Evolutionary conservation across 1,140 invertebrate genomes (phyloP).

Genomic region (Berghia stephanieae): DNA sequence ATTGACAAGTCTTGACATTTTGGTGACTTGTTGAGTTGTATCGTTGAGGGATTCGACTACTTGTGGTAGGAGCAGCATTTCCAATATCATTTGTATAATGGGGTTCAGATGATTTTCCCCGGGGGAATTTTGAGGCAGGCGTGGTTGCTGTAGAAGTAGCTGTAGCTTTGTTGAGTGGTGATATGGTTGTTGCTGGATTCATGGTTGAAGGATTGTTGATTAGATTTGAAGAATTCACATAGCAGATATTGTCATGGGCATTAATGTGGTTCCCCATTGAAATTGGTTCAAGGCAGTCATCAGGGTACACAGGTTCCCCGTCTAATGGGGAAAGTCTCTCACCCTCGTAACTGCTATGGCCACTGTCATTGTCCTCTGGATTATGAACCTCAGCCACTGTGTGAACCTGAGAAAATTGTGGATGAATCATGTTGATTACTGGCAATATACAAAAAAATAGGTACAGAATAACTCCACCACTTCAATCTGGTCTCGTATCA

Average conservation of each 20-base stretch:
- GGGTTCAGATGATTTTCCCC: neutral
- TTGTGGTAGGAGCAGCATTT: no score
- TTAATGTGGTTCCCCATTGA: constrained; percentile 28
- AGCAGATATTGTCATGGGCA: no score
- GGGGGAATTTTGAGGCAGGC: neutral
- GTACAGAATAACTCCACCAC: no score
- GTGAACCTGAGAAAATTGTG: constrained; percentile 35
- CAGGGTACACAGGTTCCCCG: constrained; percentile 49
- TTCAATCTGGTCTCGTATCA: no score
- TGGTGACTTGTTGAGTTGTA: no score
- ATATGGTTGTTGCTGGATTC: neutral
- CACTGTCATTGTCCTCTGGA: constrained; percentile 58
- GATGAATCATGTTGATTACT: no score
- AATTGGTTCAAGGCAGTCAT: constrained; percentile 57
- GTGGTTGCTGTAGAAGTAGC: neutral
- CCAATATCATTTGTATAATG: no score
- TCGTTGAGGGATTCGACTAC: no score
- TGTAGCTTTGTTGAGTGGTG: neutral
- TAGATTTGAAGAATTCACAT: no score
- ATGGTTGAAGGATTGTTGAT: neutral
- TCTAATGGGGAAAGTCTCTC: constrained; percentile 37
- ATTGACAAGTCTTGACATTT: no score
- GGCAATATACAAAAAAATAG: no score
- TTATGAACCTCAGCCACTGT: constrained; percentile 52
- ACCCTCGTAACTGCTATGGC: constrained; percentile 53